Base-by-base conservation (phyloP, 2,113 vertebrate genomes). In the Tachysurus vachellii region DNA sequence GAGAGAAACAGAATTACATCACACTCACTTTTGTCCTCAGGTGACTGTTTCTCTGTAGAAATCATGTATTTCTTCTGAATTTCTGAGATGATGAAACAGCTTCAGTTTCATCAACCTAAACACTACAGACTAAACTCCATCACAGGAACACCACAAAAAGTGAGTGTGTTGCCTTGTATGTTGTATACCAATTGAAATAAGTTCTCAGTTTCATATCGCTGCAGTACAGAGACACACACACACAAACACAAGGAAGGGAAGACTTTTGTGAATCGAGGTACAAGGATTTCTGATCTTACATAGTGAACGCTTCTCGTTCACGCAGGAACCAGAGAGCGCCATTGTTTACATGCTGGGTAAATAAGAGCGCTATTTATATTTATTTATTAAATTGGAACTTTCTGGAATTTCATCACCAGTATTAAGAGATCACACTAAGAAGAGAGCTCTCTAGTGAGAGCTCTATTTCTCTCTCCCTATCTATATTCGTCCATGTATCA, bases 31-130 rank as follows among this genome's bases (percentile, higher is more conserved):
- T 73, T 2, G 10, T 21, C 23, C 23, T 80, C 47, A 36, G 31
- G 61, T 73, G 21, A 23, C 50, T 2, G 21, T 47, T 80, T 80
- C 82, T 84, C 31, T n/a, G 75, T 26, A 75, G 28, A 13, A n/a
- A 61, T 75, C 9, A 13, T 2, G 3, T 21, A 44, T 73, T 44
- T 73, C 42, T 44, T 44, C 36, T 21, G n/a, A 85, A 75, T 53
- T 76, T 80, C 87, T 82, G 68, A 53, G 19, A 53, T 75, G 85
- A 82, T 70, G 85, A 75, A 88, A 64, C 83, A 23, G 56, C 26
- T 26, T 56, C 54, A 2, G 21, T 50, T n/a, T 36, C 36, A 44
- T 47, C 76, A 80, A 53, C 28, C 80, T 82, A 14, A 12, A 14
- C 70, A 31, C 66, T 31, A 28, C 70, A 75, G 36, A 85, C 19